phyloP scores from a whole-genome alignment of 2,113 vertebrate species.

The Eudorcas thomsonii region DNA sequence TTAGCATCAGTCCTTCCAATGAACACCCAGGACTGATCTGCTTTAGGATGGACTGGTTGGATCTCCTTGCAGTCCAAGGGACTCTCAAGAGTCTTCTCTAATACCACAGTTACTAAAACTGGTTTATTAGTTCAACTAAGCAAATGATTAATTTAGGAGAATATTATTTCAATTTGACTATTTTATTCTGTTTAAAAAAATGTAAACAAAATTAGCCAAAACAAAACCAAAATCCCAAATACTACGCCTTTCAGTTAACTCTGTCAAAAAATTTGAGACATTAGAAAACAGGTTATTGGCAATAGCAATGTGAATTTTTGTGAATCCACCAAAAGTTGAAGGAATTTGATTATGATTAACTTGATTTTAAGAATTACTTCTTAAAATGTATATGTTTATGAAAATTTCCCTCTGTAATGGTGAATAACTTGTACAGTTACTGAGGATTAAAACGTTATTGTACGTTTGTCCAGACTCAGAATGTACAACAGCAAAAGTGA shows the following conservation, averaged over 20 bases:
- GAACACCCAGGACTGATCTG: too few relatives aligned
- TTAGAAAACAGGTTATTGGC: not conserved
- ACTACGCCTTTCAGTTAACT: not conserved
- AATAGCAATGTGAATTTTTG: not conserved
- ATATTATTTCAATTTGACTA: not conserved
- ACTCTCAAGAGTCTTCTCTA: too few relatives aligned
- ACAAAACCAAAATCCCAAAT: not conserved
- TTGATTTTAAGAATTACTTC: not conserved
- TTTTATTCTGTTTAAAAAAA: slow-evolving; percentile 11
- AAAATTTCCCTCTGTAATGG: not conserved
- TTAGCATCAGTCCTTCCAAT: too few relatives aligned
- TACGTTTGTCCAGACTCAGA: not conserved
- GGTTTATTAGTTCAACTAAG: not conserved
- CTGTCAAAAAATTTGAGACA: not conserved
- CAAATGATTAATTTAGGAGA: not conserved
- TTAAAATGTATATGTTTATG: not conserved
- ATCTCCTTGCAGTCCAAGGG: too few relatives aligned
- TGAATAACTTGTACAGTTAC: not conserved
- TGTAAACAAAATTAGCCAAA: slow-evolving; percentile 8
- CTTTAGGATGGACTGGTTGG: too few relatives aligned
- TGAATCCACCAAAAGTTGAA: not conserved
- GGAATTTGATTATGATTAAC: not conserved
- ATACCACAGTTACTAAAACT: not conserved
- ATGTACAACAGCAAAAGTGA: not conserved
- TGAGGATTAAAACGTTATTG: not conserved